Evolutionary conservation across 1,140 invertebrate species (phyloP).

Genomic region (Cheumatopsyche charites): DNA sequence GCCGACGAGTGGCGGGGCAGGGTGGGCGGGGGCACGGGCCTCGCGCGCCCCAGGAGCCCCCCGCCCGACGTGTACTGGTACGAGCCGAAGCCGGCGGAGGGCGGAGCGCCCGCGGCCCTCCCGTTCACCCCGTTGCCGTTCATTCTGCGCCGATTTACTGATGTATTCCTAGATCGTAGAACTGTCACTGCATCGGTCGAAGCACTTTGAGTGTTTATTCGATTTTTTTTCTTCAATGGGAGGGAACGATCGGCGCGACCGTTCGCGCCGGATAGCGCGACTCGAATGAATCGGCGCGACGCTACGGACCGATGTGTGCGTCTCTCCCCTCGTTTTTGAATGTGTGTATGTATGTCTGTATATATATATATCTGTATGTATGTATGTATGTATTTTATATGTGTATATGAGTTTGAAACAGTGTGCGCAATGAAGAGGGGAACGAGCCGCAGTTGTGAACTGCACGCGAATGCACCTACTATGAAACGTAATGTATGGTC

Average conservation of each 20-base stretch:
- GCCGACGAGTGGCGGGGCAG: constrained; percentile 66
- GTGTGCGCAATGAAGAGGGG: no score
- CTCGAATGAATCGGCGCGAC: constrained; percentile 16
- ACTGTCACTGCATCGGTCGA: constrained; percentile 44
- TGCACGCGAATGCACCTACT: no score
- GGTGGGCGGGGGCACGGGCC: constrained; percentile 70
- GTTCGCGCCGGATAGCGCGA: not conserved
- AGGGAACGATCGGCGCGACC: not conserved
- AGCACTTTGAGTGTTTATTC: constrained; percentile 48
- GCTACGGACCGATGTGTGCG: not conserved
- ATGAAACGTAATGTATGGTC: no score
- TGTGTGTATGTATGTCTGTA: not conserved
- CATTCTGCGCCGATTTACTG: constrained; percentile 32
- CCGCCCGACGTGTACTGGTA: constrained; percentile 60
- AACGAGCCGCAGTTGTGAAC: no score
- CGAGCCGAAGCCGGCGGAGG: constrained; percentile 57
- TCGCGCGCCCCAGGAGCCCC: constrained; percentile 56
- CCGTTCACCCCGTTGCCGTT: constrained; percentile 48
- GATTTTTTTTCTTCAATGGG: constrained; percentile 52
- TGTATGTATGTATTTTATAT: not conserved
- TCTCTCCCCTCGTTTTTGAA: not conserved
- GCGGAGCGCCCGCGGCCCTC: constrained; percentile 49
- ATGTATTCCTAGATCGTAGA: constrained; percentile 18
- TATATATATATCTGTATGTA: not conserved
- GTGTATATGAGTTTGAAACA: no score